Evolutionary conservation across 2,888 invertebrate genomes (phyloP), one percentile per base, ranked within the genome.

Genomic region (Rhingia rostrata): DNA sequence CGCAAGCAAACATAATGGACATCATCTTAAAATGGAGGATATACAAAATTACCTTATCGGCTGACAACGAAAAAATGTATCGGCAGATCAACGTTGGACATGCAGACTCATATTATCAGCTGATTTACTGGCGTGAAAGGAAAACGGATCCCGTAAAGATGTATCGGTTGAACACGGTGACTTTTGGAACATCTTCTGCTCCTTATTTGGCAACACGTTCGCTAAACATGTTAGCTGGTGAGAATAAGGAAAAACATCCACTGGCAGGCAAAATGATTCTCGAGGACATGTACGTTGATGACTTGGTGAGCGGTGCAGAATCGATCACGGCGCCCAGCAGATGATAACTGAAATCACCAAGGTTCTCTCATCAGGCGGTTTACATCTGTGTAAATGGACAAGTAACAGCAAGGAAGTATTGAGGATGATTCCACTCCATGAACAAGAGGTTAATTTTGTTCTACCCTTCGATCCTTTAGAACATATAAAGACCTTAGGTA

Each of bases 211-310:
- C 63, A 14, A 61, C 33, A 14, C 43, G 45, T n/a, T 45, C 61
- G 4, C 33, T 45, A 1, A 43, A 43, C 4, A 43, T 14, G 14
- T 12, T 45, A 2, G 33, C 45, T 45, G 45, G 9, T 10, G 61
- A 61, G 33, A 45, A 66, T 30, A 22, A 41, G 39, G 22, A 41
- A 0, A 49, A 6, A 6, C 58, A 43, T 58, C 69, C 69, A 7
- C 4, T 33, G 7, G 69, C 43, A 30, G 69, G 47, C 10, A 9
- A 33, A 1, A 69, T 58, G 35, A 14, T 56, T 7, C 6, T 37
- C 4, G 37, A 69, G 10, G 47, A 69, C 6, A 43, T 45, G 9
- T 69, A 69, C 30, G 58, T 69, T 4, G 69, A 69, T 10, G 69
- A 58, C 43, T n/a, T 69, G 6, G 33, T 69, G 4, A 6, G 14